Conservation (phyloP, 2,113 vertebrate genomes). For the Hippocampus comes region DNA sequence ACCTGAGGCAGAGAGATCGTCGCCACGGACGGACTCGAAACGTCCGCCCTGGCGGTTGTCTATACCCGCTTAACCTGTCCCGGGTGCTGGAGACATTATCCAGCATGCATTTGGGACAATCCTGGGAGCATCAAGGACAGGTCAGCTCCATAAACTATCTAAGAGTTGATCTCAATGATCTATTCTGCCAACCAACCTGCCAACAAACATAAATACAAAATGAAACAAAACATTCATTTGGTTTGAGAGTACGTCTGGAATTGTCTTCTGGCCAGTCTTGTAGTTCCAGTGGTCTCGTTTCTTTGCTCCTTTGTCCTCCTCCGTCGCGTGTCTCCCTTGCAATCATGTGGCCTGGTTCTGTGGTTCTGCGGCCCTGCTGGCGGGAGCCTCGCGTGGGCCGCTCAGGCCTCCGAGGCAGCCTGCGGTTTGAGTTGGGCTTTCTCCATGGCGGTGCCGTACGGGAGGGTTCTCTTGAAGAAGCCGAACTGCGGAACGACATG, state of each 20-base stretch:
- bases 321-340: conserved; percentile 47
- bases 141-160: not conserved
- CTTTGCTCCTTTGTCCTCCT: conserved; percentile 44
- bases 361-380: conserved; percentile 33
- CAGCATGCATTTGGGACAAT: conserved; percentile 28
- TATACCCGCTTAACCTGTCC: conserved; percentile 15
- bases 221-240: conserved; percentile 74
- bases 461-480: conserved; percentile 89
- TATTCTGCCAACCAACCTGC: conserved; percentile 26
- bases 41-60: conserved; percentile 20
- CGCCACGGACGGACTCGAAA: conserved; percentile 29
- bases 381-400: not conserved
- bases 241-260: conserved; percentile 63
- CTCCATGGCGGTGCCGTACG: conserved; percentile 91
- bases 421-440: conserved; percentile 93
- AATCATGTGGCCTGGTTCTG: conserved; percentile 54
- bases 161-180: not conserved
- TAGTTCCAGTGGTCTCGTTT: conserved; percentile 75
- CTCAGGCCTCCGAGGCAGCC: conserved; percentile 87
- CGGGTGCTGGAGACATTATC: conserved; percentile 11
- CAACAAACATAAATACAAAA: conserved; percentile 53
- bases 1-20: conserved; percentile 55
- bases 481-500: conserved; percentile 73
- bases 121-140: conserved; percentile 11
- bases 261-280: conserved; percentile 69